phyloP scores from a whole-genome alignment of 2,113 vertebrate genomes.

The Seriola quinqueradiata region DNA sequence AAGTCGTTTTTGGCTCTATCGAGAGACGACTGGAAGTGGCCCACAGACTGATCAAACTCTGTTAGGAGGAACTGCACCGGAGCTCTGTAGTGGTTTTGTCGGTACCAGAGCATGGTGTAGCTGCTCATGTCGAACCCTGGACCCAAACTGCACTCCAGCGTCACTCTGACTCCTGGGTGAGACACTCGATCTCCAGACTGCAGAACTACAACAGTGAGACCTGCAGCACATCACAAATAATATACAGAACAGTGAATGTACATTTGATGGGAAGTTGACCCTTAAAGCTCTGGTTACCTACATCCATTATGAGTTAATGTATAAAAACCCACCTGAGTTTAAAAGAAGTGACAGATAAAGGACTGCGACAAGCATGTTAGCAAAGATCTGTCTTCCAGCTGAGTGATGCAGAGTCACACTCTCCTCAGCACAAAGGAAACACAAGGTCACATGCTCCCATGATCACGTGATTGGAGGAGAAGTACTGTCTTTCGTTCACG shows the following conservation, averaged over 20 bases:
- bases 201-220: slow-evolving; percentile 52
- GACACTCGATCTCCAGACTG: slow-evolving; percentile 43
- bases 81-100: slow-evolving; percentile 24
- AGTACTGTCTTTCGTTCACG: no score
- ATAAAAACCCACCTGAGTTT: slow-evolving; percentile 45
- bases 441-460: neutral
- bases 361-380: neutral
- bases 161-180: neutral
- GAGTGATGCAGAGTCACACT: no score
- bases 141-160: slow-evolving; percentile 65
- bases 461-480: neutral
- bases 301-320: no score
- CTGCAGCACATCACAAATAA: slow-evolving; percentile 32
- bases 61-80: slow-evolving; percentile 54
- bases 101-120: slow-evolving; percentile 79
- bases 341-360: slow-evolving; percentile 19
- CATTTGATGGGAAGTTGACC: no score
- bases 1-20: slow-evolving; percentile 62
- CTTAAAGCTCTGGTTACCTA: no score
- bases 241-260: neutral
- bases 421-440: no score
- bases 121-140: slow-evolving; percentile 61
- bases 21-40: neutral
- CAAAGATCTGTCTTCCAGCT: no score
- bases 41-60: slow-evolving; percentile 34